Evolutionary conservation across 2,888 invertebrate genomes (phyloP).

Genomic region (Orthosia incerta): DNA sequence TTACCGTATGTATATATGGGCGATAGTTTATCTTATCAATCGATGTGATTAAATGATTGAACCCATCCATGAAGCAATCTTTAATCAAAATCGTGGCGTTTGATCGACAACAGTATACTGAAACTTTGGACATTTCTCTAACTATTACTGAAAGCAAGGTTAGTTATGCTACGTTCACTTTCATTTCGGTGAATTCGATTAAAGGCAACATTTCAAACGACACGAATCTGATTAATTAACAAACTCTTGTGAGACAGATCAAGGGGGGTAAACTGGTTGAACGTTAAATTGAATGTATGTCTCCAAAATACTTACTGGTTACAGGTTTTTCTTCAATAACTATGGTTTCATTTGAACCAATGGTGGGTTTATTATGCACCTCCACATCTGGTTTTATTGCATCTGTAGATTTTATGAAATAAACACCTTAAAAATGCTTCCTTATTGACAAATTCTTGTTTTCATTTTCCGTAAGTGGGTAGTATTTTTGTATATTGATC

Average conservation of each 20-base stretch:
- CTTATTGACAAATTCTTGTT: constrained; percentile 65
- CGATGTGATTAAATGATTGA: constrained; percentile 78
- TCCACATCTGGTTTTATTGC: constrained; percentile 86
- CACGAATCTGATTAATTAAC: constrained; percentile 76
- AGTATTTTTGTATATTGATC: constrained; percentile 62
- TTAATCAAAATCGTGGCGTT: constrained; percentile 76
- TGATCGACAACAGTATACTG: constrained; percentile 52
- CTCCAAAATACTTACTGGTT: constrained; percentile 87
- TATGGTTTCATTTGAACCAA: constrained; percentile 84
- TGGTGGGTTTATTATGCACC: constrained; percentile 84
- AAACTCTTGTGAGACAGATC: constrained; percentile 71
- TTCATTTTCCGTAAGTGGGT: constrained; percentile 63
- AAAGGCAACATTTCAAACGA: constrained; percentile 72
- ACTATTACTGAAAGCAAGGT: constrained; percentile 61
- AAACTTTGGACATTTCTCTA: constrained; percentile 46
- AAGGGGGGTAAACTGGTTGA: constrained; percentile 74
- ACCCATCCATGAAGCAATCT: constrained; percentile 80
- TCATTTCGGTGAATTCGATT: constrained; percentile 68
- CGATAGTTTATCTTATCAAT: constrained; percentile 81
- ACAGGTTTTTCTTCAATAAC: constrained; percentile 85
- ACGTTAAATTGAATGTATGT: constrained; percentile 75
- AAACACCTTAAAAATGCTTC: constrained; percentile 80
- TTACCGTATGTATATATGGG: constrained; percentile 76
- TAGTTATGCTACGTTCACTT: constrained; percentile 76
- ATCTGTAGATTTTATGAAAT: constrained; percentile 89